Conservation (phyloP, 2,888 invertebrate genomes). For the Bombylius major region DNA sequence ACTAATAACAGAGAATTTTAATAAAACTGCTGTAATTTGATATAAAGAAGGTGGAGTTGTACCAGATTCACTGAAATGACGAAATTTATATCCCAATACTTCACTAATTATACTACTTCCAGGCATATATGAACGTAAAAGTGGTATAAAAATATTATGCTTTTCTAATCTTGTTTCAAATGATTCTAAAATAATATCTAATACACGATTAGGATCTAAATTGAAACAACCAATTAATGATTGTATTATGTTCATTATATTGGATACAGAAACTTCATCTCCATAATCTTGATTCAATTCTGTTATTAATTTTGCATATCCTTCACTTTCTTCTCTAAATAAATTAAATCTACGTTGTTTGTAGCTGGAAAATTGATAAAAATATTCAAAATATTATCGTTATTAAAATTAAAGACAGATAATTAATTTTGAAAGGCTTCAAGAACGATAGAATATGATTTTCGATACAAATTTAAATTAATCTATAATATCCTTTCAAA, state of each 20-base stretch:
- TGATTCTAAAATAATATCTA: slow-evolving; percentile 92
- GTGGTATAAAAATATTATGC: slow-evolving; percentile 69
- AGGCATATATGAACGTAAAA: slow-evolving; percentile 78
- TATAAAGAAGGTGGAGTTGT: slow-evolving; percentile 74
- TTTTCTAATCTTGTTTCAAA: slow-evolving; percentile 80
- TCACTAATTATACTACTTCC: slow-evolving; percentile 82
- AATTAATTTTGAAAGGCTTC: no score
- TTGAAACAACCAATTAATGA: slow-evolving; percentile 97
- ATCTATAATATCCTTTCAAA: no score
- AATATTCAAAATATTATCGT: background rate
- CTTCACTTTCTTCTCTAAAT: slow-evolving; percentile 97
- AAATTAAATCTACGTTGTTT: slow-evolving; percentile 99
- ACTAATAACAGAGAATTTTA: slow-evolving; percentile 76
- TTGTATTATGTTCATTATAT: slow-evolving; percentile 76
- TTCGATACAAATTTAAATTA: no score
- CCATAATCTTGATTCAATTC: slow-evolving; percentile 79
- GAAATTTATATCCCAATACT: slow-evolving; percentile 87
- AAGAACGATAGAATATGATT: no score
- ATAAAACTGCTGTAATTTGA: slow-evolving; percentile 75
- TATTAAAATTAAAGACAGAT: background rate
- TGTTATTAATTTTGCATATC: slow-evolving; percentile 90
- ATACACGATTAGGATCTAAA: slow-evolving; percentile 93
- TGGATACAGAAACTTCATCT: slow-evolving; percentile 49
- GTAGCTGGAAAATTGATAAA: slow-evolving; percentile 55
- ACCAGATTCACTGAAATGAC: slow-evolving; percentile 45